Evolutionary conservation across 2,113 vertebrate species (phyloP).

Genomic region (Benitochromis conjunctus): DNA sequence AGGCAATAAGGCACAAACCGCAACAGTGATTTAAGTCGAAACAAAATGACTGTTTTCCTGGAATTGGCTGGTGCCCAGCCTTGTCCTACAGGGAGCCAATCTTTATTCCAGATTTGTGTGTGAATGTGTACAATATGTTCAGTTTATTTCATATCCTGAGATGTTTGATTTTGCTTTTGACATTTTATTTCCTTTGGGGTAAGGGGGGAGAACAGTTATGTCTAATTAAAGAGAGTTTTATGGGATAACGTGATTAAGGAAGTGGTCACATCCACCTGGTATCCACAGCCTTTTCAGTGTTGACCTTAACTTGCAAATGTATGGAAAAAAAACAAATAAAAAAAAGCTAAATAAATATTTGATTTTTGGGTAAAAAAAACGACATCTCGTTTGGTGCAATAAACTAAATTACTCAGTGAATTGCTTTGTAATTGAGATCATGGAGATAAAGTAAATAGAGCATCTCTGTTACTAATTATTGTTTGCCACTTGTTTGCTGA

Average conservation of each 20-base stretch:
- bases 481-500: constrained; percentile 33
- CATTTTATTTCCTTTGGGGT: constrained; percentile 3
- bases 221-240: background rate
- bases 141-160: constrained; percentile 47
- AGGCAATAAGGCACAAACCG: constrained; percentile 65
- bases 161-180: constrained; percentile 43
- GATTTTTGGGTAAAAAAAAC: constrained; percentile 63
- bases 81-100: constrained; percentile 36
- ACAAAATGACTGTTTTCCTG: constrained; percentile 55
- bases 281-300: constrained; percentile 62
- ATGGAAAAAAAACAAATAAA: constrained; percentile 56
- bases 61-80: constrained; percentile 37
- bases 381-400: constrained; percentile 9
- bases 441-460: constrained; percentile 13
- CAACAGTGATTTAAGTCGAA: constrained; percentile 48
- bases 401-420: constrained; percentile 1
- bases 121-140: constrained; percentile 59
- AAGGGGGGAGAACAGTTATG: background rate
- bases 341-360: constrained; percentile 76
- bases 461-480: constrained; percentile 16
- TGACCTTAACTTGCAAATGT: constrained; percentile 74
- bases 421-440: background rate
- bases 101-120: constrained; percentile 57
- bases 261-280: constrained; percentile 44
- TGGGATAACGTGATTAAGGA: background rate